Base-by-base conservation (phyloP, 2,888 invertebrate genomes). In the Drosophila nr. fundita region DNA sequence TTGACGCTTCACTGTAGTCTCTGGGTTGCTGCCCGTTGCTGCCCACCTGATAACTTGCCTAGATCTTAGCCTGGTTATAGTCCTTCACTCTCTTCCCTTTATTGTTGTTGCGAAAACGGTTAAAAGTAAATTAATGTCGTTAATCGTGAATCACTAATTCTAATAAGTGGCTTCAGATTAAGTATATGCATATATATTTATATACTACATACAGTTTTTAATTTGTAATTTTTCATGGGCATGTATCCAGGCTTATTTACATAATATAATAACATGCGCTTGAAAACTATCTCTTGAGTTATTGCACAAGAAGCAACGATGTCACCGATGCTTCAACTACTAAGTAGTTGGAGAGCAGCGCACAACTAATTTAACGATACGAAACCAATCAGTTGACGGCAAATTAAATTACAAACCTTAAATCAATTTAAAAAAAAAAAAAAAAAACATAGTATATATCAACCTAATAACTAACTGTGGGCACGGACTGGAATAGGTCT, bases 71-170 rank as follows among this genome's bases (percentile, higher is more conserved):
- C 67, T 76, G 78, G 73, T 73, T 85, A 66, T 86, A 91, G 91
- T 91, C 91, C 91, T 91, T 91, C 82, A 78, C 88, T 91, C 91
- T 91, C 91, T 80, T 91, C 84, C 90, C 87, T 73, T 81, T 73
- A 50, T 77, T 78, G 68, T 77, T 80, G 64, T 63, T 67, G 63
- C 73, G 59, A 32, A 75, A 73, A 76, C 48, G 53, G 40, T 34
- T 68, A 48, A 70, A 65, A 55, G 49, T 73, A 65, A 59, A 38
- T 30, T 76, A 67, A 65, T 60, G n/a, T 66, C n/a, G 34, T 73
- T 58, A 75, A 80, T 63, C 61, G 27, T 57, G 48, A 64, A 49
- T 45, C 40, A 48, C 65, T 77, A 72, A 81, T 40, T 42, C 76
- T 82, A 84, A 78, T 75, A 81, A 78, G 66, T 82, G 82, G 61